phyloP scores from a whole-genome alignment of 1,140 invertebrate genomes.

The Ceratosolen fusciceps region DNA sequence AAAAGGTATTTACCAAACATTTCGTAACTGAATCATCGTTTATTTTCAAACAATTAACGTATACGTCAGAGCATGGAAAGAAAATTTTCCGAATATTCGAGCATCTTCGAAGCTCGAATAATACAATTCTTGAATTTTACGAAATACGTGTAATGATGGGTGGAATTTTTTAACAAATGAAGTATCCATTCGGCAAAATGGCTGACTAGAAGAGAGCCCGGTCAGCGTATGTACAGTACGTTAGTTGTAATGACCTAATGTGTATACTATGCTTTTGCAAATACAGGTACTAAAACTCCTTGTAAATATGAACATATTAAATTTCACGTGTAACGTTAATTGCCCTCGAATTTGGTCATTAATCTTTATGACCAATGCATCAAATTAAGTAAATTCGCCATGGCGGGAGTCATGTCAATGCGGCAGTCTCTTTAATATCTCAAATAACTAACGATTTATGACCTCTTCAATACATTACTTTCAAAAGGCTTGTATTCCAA shows the following conservation, averaged over 20 bases:
- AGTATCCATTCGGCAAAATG: slow-evolving; percentile 1
- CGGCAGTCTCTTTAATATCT: too few relatives aligned
- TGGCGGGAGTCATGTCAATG: too few relatives aligned
- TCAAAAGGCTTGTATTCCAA: neutral
- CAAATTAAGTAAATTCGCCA: neutral
- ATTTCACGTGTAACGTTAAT: neutral
- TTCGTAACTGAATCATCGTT: too few relatives aligned
- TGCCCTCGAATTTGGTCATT: slow-evolving; percentile 26
- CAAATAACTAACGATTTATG: too few relatives aligned
- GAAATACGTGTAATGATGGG: neutral
- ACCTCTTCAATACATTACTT: too few relatives aligned
- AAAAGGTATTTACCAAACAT: too few relatives aligned
- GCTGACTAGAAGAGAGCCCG: slow-evolving; percentile 50
- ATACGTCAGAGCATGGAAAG: too few relatives aligned
- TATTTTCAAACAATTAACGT: too few relatives aligned
- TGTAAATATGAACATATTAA: slow-evolving; percentile 55
- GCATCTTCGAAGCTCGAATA: neutral
- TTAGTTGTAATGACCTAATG: slow-evolving; percentile 56
- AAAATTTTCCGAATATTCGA: slow-evolving; percentile 9
- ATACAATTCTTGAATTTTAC: neutral
- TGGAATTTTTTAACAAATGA: neutral
- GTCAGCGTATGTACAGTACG: slow-evolving; percentile 63
- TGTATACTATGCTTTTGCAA: slow-evolving; percentile 59
- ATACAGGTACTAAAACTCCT: slow-evolving; percentile 52
- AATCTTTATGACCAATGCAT: slow-evolving; percentile 13